A percentile compares a stretch with the other conserved stretches of the same genome.
These are phyloP conservation scores for Mungos mungo DNA, from an alignment of 2,113 vertebrate genomes.

Conservation along the genomic window DNA sequence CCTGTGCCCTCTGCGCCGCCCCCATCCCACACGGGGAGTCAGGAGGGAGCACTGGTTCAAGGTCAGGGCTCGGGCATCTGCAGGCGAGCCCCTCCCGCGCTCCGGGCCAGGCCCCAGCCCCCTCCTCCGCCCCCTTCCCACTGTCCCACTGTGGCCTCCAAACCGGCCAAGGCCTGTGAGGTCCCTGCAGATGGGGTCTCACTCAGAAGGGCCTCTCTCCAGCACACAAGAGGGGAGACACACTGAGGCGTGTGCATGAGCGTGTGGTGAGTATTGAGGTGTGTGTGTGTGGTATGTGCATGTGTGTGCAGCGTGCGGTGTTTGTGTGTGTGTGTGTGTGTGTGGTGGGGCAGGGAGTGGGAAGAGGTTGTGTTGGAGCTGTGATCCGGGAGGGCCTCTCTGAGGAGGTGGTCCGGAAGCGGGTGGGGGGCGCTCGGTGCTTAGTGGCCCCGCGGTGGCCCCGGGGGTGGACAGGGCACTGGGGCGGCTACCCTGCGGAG, in stretches of 20 bases:
- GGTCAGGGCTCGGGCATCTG: not conserved
- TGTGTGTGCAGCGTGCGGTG: not conserved
- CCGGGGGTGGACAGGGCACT: too few species aligned
- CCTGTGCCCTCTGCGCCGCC: too few species aligned
- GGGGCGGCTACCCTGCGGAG: too few species aligned
- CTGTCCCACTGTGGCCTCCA: accelerated
- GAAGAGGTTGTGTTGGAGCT: too few species aligned
- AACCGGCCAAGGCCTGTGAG: not conserved
- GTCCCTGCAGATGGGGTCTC: not conserved
- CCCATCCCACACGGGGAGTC: not conserved
- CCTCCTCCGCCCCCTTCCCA: not conserved
- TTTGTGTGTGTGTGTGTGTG: too few species aligned
- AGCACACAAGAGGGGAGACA: not conserved
- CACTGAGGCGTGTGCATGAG: not conserved
- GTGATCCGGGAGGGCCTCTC: too few species aligned
- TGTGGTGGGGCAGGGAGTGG: too few species aligned
- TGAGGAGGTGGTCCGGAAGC: not conserved
- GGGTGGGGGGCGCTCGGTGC: too few species aligned
- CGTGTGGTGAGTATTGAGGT: not conserved
- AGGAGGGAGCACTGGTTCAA: not conserved
- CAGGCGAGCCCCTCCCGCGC: not conserved
- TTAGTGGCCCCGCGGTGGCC: too few species aligned
- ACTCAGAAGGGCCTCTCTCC: not conserved
- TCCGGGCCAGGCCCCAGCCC: not conserved
- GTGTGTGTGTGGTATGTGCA: too few species aligned